phyloP scores from a whole-genome alignment of 2,797 vertebrate genomes.

The Denticeps clupeoides region DNA sequence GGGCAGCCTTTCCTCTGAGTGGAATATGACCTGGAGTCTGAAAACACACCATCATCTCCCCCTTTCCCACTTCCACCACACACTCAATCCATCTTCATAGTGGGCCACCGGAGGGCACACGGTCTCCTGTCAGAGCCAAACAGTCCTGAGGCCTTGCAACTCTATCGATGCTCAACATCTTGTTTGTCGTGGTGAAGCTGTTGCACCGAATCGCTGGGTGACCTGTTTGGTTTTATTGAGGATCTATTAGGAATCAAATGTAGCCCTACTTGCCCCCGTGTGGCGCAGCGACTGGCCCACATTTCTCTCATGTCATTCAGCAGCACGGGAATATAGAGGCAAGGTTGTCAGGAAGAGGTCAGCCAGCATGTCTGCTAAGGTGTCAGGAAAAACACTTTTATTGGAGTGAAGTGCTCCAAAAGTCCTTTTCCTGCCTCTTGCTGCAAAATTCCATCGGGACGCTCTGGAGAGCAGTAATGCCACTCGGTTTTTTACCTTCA shows the following conservation, averaged over 20 bases:
- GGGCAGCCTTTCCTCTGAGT: constrained; percentile 39
- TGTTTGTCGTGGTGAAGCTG: not conserved
- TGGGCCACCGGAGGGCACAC: not conserved
- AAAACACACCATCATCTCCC: not conserved
- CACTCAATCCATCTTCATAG: not conserved
- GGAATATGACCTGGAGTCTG: constrained; percentile 10
- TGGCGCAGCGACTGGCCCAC: too few relatives aligned
- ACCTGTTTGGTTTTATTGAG: too few relatives aligned
- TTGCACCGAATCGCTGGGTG: too few relatives aligned
- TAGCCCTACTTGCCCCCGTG: not conserved
- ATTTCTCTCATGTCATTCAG: not conserved
- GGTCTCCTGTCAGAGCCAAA: not conserved
- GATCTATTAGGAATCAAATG: too few relatives aligned
- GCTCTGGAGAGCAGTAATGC: not conserved
- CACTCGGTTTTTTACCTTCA: not conserved
- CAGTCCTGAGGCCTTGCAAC: not conserved
- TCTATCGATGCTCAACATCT: not conserved
- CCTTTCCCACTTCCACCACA: not conserved
- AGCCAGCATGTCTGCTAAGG: constrained; percentile 10
- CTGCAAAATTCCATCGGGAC: constrained; percentile 11
- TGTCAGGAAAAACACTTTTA: constrained; percentile 23
- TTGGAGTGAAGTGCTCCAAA: constrained; percentile 14
- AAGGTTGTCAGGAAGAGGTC: constrained; percentile 7
- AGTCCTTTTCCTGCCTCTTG: constrained; percentile 15
- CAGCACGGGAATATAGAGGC: not conserved